A percentile compares a stretch with the other conserved stretches of the same genome.
Evolutionary conservation across 2,888 invertebrate species (phyloP).

Genomic region (Melangyna quadrimaculata): DNA sequence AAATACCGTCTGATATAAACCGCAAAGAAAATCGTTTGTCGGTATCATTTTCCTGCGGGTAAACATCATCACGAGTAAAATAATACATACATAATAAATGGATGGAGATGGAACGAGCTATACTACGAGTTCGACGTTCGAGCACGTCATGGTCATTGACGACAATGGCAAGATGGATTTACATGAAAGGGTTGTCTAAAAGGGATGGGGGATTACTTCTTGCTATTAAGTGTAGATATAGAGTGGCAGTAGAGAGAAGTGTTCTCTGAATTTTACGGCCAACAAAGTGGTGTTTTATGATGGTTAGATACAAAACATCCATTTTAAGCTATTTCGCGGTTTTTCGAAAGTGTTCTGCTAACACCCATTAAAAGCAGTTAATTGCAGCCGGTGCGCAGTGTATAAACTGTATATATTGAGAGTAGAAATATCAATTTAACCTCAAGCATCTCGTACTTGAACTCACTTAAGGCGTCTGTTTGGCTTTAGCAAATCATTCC

Average conservation of each 20-base stretch:
- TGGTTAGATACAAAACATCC: slow-evolving; percentile 45
- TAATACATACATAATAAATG: slow-evolving; percentile 35
- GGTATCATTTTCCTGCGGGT: slow-evolving; percentile 33
- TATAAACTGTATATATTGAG: background rate
- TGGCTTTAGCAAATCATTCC: slow-evolving; percentile 34
- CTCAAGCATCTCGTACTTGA: slow-evolving; percentile 59
- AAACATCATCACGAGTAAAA: background rate
- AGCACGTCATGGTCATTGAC: slow-evolving; percentile 45
- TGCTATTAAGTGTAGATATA: slow-evolving; percentile 19
- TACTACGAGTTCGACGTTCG: background rate
- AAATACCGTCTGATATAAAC: slow-evolving; percentile 26
- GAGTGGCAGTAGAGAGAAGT: too few species aligned
- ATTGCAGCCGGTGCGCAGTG: slow-evolving; percentile 50
- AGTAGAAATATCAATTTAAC: slow-evolving; percentile 36
- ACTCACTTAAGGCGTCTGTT: slow-evolving; percentile 48
- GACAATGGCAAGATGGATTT: slow-evolving; percentile 32
- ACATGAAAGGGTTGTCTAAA: slow-evolving; percentile 55
- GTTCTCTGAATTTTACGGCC: slow-evolving; percentile 47
- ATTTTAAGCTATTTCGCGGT: slow-evolving; percentile 51
- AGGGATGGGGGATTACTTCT: background rate
- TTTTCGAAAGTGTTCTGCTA: slow-evolving; percentile 28
- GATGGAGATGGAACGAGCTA: background rate
- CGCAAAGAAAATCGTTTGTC: slow-evolving; percentile 24
- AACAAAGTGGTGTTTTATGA: slow-evolving; percentile 51
- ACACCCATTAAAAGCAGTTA: slow-evolving; percentile 44